These are phyloP conservation scores for Tetramorium simillimum DNA, from an alignment of 1,140 invertebrate species.

Conservation along the genomic window DNA sequence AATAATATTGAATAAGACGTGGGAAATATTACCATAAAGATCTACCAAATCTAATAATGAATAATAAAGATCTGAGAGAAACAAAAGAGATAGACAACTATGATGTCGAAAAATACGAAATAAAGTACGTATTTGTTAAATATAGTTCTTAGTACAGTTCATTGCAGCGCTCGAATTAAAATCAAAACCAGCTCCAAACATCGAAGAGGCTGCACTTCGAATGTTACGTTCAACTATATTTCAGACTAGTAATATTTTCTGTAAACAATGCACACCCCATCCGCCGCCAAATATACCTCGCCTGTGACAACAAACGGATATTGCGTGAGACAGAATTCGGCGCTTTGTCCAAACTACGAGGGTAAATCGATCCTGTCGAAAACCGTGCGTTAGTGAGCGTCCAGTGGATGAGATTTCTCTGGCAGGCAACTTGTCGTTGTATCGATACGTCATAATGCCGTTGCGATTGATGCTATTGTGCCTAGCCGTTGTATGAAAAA, in stretches of 20 bases:
- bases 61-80: not conserved
- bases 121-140: not conserved
- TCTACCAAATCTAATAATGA: not conserved
- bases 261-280: not conserved
- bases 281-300: not conserved
- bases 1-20: not conserved
- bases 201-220: not conserved
- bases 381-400: constrained; percentile 5
- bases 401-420: constrained; percentile 8
- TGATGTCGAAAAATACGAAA: not conserved
- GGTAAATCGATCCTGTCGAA: constrained; percentile 18
- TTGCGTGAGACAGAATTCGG: not conserved
- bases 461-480: constrained; percentile 27
- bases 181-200: not conserved
- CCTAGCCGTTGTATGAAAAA: not conserved
- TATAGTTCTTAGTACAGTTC: not conserved
- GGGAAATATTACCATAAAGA: not conserved
- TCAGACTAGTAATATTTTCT: constrained; percentile 13
- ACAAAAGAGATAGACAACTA: not conserved
- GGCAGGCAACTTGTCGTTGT: not conserved
- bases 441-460: not conserved
- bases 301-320: not conserved
- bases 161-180: not conserved
- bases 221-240: not conserved
- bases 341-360: not conserved